Percentiles rank a stretch among this genome's conserved stretches.
phyloP scores from a whole-genome alignment of 2,113 vertebrate species.

The Elephantulus edwardii region DNA sequence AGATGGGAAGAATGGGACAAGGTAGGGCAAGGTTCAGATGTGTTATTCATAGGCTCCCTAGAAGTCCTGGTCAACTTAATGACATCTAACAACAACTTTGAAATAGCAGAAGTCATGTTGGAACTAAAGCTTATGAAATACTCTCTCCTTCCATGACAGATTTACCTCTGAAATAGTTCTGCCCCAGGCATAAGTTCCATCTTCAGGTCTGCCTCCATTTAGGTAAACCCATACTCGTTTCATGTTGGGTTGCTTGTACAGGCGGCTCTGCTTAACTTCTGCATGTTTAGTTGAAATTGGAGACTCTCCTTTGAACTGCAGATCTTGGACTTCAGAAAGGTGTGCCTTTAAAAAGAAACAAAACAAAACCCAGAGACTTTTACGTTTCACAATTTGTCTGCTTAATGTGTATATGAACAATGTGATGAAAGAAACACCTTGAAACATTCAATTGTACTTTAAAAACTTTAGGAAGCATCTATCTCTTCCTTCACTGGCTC shows the following conservation, averaged over 20 bases:
- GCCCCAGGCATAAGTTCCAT: slow-evolving; percentile 68
- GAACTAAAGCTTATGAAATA: not conserved
- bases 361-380: not conserved
- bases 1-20: too few species aligned
- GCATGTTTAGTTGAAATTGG: not conserved
- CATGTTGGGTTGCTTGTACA: slow-evolving; percentile 67
- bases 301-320: slow-evolving; percentile 52
- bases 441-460: not conserved
- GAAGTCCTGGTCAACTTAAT: too few species aligned
- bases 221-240: slow-evolving; percentile 73
- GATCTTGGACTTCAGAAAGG: slow-evolving; percentile 72
- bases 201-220: slow-evolving; percentile 62
- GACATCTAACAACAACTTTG: not conserved
- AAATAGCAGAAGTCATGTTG: not conserved
- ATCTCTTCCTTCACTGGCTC: not conserved
- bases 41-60: too few species aligned
- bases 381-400: not conserved
- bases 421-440: not conserved
- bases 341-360: slow-evolving; percentile 38
- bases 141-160: not conserved
- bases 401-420: not conserved
- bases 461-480: not conserved
- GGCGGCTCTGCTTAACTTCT: slow-evolving; percentile 2
- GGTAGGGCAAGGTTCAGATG: too few species aligned
- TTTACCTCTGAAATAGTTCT: slow-evolving; percentile 75